Percentiles rank a stretch among this genome's conserved stretches.
Conservation (phyloP, 2,797 vertebrate species). For the Poeciliopsis gracilis region DNA sequence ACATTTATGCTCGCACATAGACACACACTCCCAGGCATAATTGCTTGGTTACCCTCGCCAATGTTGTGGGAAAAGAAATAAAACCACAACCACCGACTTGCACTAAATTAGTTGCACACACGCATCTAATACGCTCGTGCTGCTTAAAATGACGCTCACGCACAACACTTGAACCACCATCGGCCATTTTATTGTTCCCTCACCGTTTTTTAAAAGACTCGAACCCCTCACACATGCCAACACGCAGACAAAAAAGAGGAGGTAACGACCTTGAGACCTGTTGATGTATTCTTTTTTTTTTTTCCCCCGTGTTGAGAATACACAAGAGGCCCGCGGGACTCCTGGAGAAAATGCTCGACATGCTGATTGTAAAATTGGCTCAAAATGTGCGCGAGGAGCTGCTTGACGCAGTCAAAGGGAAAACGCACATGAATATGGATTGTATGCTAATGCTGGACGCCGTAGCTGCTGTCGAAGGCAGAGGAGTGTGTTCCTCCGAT, state of each 20-base stretch:
- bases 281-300: conserved; percentile 66
- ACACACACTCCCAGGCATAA: conserved; percentile 11
- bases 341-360: conserved; percentile 54
- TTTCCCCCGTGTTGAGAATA: conserved; percentile 52
- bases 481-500: conserved; percentile 62
- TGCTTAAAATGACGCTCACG: conserved; percentile 6
- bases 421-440: conserved; percentile 77
- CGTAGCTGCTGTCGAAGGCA: conserved; percentile 68
- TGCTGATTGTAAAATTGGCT: conserved; percentile 64
- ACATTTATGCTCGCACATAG: conserved; percentile 15
- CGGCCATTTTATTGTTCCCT: conserved; percentile 21
- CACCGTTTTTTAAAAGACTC: conserved; percentile 16
- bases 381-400: conserved; percentile 59
- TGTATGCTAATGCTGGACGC: conserved; percentile 69
- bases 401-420: conserved; percentile 55
- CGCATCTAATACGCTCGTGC: background rate
- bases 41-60: conserved; percentile 18
- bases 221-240: conserved; percentile 15
- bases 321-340: conserved; percentile 62
- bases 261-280: conserved; percentile 77
- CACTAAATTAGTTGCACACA: conserved; percentile 22
- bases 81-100: conserved; percentile 17
- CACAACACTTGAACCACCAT: background rate
- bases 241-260: conserved; percentile 29
- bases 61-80: conserved; percentile 9